phyloP scores from a whole-genome alignment of 1,140 invertebrate genomes.

The Dendrolimus punctatus region DNA sequence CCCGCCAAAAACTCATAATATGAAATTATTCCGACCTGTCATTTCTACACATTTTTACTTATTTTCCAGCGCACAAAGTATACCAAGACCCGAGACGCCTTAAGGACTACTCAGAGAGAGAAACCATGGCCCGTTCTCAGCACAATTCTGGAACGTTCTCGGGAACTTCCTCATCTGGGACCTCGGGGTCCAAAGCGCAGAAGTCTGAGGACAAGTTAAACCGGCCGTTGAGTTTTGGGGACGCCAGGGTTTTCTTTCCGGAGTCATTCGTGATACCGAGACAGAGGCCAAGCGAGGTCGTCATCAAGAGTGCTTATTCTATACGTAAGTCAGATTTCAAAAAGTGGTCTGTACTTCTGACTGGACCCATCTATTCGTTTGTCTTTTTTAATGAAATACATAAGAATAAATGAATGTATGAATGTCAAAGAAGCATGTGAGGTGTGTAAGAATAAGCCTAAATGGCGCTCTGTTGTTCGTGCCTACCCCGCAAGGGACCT shows the following conservation, averaged over 20 bases:
- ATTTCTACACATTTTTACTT: too few species aligned
- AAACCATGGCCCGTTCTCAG: constrained; percentile 30
- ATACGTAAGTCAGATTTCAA: constrained; percentile 43
- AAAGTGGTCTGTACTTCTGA: background rate
- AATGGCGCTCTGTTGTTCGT: too few species aligned
- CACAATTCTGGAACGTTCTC: constrained; percentile 52
- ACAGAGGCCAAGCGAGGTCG: constrained; percentile 43
- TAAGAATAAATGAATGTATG: too few species aligned
- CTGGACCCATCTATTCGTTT: background rate
- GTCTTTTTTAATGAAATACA: too few species aligned
- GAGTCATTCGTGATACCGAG: constrained; percentile 63
- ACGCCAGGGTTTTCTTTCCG: constrained; percentile 63
- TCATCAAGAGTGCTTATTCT: constrained; percentile 46
- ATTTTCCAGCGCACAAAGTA: constrained; percentile 52
- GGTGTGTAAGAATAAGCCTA: too few species aligned
- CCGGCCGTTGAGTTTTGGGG: constrained; percentile 49
- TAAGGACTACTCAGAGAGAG: constrained; percentile 45
- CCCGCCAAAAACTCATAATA: too few species aligned
- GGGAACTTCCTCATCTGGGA: constrained; percentile 63
- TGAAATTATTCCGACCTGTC: too few species aligned
- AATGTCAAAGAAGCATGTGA: too few species aligned
- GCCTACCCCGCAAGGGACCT: too few species aligned
- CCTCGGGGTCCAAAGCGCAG: constrained; percentile 59
- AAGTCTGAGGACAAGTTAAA: constrained; percentile 43
- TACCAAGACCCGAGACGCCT: constrained; percentile 43